Evolutionary conservation across 2,797 vertebrate species (phyloP).

Genomic region (Vipera ursinii): DNA sequence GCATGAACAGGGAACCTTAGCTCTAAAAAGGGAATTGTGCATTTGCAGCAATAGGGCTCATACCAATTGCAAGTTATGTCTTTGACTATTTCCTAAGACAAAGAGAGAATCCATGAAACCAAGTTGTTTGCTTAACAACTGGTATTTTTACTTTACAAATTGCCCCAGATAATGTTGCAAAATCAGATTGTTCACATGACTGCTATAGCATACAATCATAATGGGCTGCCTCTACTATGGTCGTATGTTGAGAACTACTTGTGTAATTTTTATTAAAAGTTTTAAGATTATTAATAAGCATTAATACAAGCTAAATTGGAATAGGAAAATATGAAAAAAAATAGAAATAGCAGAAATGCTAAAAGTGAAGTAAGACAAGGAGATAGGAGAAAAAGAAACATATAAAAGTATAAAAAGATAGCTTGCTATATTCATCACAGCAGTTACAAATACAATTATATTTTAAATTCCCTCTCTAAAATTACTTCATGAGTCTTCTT

Average conservation of each 20-base stretch:
- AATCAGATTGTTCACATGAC: background rate
- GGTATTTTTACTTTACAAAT: background rate
- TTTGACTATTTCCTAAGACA: background rate
- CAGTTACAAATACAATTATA: background rate
- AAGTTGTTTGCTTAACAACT: background rate
- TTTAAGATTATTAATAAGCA: background rate
- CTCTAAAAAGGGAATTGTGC: background rate
- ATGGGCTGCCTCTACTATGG: background rate
- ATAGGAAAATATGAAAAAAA: background rate
- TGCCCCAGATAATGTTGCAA: background rate
- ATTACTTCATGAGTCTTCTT: background rate
- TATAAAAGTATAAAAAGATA: background rate
- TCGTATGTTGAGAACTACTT: background rate
- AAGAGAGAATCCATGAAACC: background rate
- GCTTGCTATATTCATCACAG: background rate
- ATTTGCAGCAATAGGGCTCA: background rate
- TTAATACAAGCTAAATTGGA: background rate
- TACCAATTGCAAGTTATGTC: background rate
- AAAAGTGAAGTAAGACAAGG: background rate
- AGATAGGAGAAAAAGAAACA: background rate
- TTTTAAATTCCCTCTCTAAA: background rate
- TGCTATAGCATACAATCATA: background rate
- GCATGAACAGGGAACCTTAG: background rate
- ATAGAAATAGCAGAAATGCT: background rate
- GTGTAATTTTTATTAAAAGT: background rate